Evolutionary conservation across 2,113 vertebrate species (phyloP), one percentile per base, ranked within the genome.

Genomic region (Riparia riparia): DNA sequence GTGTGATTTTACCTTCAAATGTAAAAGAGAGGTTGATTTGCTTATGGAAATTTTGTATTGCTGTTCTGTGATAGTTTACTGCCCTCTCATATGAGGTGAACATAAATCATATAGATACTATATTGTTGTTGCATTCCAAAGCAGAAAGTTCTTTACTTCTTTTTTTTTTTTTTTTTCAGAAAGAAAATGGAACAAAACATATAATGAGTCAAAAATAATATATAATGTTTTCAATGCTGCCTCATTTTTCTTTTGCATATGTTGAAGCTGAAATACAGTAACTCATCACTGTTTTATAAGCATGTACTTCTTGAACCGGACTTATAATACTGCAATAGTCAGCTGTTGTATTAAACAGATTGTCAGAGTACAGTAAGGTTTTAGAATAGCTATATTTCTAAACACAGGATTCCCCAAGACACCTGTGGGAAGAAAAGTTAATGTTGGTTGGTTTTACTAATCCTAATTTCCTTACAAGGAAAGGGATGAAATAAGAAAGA

Each of bases 381-480:
- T n/a, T 77, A 58, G 31, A 73, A 34, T 4, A 70, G 31, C 25
- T 29, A 2, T 45, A 4, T 28, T 53, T 49, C 34, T 29, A 53
- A 53, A 53, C 51, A 50, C 44, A 58, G 7, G 25, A 53, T 61
- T 63, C 12, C 12, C 32, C 73, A 70, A 74, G 28, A 41, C 9
- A 50, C 7, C 4, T 44, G 16, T 6, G 14, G 34, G 19, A 63
- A 77, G 42, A 56, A 71, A 77, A 74, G 17, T 10, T 24, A 65
- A 39, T 4, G 2, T 5, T 1, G 1, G 10, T 6, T 41, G 2
- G 2, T 17, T 70, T 53, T 63, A 12, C 10, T 60, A 57, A 31
- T 20, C 16, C 7, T 24, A 45, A 26, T 63, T 72, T 72, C 39
- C 32, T 21, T 64, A 9, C 7, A 1, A 82, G 32, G 22, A 66